Evolutionary conservation across 2,113 vertebrate species (phyloP), one percentile per base, ranked within the genome.

Genomic region (Ammodytes marinus): DNA sequence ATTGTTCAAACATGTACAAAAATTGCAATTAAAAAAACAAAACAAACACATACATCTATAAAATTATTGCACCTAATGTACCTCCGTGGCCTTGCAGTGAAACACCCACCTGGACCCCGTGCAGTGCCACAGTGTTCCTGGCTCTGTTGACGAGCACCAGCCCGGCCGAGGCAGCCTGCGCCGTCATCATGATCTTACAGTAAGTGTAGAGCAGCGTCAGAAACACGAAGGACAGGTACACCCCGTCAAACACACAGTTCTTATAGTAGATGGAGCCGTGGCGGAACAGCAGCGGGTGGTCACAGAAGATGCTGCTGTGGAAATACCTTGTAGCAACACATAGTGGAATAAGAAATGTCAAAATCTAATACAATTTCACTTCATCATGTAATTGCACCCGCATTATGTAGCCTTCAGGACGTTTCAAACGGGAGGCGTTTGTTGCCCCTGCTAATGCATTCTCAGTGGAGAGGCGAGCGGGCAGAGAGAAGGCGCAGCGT

Each of bases 171-270:
- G 92, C 95, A 0, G 94, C 95, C 4, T 53, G 80, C 0, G 94
- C 95, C 0, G 89, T 19, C 84, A 94, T 43, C 92, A 95, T 91
- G 74, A 95, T 95, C 82, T 89, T 94, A 5, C 90, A 92, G 88
- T 96, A 96, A 19, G 95, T 95, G 91, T 92, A 96, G 59, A 95
- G 65, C 80, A 95, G 89, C 6, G 84, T 91, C 43, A 95, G 90
- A 0, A 89, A 87, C 58, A 95, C 94, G 4, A 92, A 95, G 69
- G 94, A 95, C 39, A 95, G 91, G 86, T 95, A 95, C 7, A 89
- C 50, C 8, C 87, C 89, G 11, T 96, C 95, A 9, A 96, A 95
- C 61, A 74, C 92, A 0, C 91, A 91, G 87, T 95, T 95, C 85
- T 95, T 96, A 76, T 93, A 93, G 85, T 95, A 95, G 82, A 95